Evolutionary conservation across 2,888 invertebrate genomes (phyloP), one percentile per base, ranked within the genome.

Genomic region (Elgonia sp.): DNA sequence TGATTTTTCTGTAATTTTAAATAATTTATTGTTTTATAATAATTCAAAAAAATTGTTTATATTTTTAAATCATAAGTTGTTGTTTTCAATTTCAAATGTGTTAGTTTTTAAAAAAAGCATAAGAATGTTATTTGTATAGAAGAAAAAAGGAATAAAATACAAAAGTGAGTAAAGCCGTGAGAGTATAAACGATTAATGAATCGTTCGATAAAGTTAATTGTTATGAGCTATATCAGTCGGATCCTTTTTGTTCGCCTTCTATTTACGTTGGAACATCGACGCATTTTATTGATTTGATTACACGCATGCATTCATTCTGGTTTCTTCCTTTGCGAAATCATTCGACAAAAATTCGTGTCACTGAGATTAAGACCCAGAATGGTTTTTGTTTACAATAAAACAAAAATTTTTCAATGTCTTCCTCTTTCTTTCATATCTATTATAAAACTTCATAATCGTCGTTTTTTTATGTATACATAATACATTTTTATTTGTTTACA

Each of bases 311-410:
- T 85, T 89, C 87, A 88, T 79, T 84, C 86, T 89, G 89, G 90
- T 89, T 90, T 90, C 88, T 89, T 90, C 84, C 89, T 89, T 86
- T 84, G 63, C 63, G 21, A 73, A 73, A 60, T 73, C 39, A n/a
- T 3, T 6, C 57, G 60, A 42, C 29, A 29, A 21, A 40, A 69
- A 50, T 50, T 29, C 50, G 50, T 72, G 55, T 72, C 55, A 72
- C 46, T n/a, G 50, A 72, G 72, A 72, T 72, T 72, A 72, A 12
- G 50, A n/a, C 57, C 6, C 53, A 16, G 29, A 53, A 1, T 3
- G 16, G 53, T 16, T 53, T 53, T 53, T 46, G 29, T 29, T 29
- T 3, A 29, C 29, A 29, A 29, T 2, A 42, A 12, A 42, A 5
- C 10, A 7, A 1, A 12, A 42, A 42, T 42, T 7, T 2, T 10